Base-by-base conservation (phyloP, 1,140 invertebrate species). In the Papilio glaucus region DNA sequence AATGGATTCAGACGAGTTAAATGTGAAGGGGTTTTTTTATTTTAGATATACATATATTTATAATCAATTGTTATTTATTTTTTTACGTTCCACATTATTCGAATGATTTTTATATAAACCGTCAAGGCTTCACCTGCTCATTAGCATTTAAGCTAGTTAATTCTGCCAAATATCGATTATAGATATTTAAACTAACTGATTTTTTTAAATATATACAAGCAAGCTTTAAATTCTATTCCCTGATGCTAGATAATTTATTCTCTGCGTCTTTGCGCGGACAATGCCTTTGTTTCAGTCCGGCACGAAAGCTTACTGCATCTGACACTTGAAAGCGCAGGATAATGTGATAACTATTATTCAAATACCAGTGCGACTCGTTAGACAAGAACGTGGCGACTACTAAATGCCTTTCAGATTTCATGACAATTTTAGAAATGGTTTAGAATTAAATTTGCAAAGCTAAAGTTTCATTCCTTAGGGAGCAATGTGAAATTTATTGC, bases 281-380 rank as follows among this genome's bases (percentile, higher is more conserved):
- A 57, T 57, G 21, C 9, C 49, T 57, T 57, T 57, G 10, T 57
- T 57, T 57, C 49, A 57, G 21, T 57, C 21, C 21, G 12, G 18
- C 13, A 26, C 8, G 49, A 57, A 2, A 13, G 49, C 49, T 57
- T 49, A 21, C 49, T 57, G 49, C 21, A 13, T 26, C 49, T 57
- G 49, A 57, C 49, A 57, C 24, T 57, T 24, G 18, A 57, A 57
- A 57, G 49, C 49, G 21, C 18, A 57, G 49, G 49, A 57, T 57
- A 57, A 57, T 57, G 45, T 57, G 49, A 26, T 53, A 53, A 53
- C 49, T 53, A 49, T 49, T 57, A 57, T 57, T 57, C 49, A 57
- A 57, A 26, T 57, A 57, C 9, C 21, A 57, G 9, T 57, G 10
- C 18, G 10, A 57, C 24, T 57, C 10, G 21, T 24, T 26, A 4